Conservation (phyloP, 2,888 invertebrate species). For the Plagiodera versicolora region DNA sequence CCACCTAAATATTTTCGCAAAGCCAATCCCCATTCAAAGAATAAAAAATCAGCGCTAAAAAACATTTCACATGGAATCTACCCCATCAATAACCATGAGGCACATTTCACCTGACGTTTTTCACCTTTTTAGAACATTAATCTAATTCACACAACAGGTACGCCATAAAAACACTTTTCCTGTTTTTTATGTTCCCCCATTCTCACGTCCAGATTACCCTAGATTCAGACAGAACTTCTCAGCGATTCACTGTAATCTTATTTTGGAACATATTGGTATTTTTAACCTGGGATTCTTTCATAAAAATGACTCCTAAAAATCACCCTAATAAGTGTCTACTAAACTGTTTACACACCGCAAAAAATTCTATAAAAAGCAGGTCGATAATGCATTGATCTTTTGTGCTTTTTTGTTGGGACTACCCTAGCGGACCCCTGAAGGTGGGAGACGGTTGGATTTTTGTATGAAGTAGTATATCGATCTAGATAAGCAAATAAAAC, state of each 20-base stretch:
- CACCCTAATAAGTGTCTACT: slow-evolving; percentile 37
- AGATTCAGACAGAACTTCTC: neutral
- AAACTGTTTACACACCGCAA: slow-evolving; percentile 49
- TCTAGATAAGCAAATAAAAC: too few species aligned
- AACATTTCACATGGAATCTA: neutral
- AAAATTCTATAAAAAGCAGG: slow-evolving; percentile 46
- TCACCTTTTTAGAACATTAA: slow-evolving; percentile 34
- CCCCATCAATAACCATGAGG: slow-evolving; percentile 33
- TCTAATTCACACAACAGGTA: slow-evolving; percentile 37
- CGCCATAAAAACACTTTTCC: slow-evolving; percentile 38
- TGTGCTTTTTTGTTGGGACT: slow-evolving; percentile 7
- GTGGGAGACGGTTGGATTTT: neutral
- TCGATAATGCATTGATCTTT: slow-evolving; percentile 20
- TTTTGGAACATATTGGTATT: slow-evolving; percentile 35
- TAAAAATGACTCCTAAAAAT: slow-evolving; percentile 47
- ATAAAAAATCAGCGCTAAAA: neutral
- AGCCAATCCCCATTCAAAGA: neutral
- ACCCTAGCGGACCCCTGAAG: slow-evolving; percentile 6
- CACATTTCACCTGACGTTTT: slow-evolving; percentile 40
- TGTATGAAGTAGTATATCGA: too few species aligned
- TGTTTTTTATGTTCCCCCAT: slow-evolving; percentile 35
- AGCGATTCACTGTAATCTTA: slow-evolving; percentile 34
- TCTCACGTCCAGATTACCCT: slow-evolving; percentile 23
- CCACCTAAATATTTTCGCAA: too few species aligned
- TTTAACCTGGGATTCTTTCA: slow-evolving; percentile 42